These are phyloP conservation scores for Sarcophaga caerulescens DNA, from an alignment of 2,888 invertebrate genomes.

Conservation along the genomic window DNA sequence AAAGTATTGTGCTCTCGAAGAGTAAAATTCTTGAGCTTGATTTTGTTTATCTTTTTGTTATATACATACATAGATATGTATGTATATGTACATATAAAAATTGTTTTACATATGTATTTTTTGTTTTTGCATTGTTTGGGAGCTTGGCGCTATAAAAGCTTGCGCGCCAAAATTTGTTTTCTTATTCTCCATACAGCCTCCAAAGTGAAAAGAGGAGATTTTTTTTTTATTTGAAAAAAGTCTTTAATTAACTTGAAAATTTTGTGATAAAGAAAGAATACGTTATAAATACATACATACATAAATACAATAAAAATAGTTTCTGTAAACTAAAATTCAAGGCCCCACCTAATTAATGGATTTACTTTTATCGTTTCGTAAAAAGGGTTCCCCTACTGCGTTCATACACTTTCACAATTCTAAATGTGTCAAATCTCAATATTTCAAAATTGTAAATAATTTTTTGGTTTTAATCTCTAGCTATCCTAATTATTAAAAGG, in stretches of 20 bases:
- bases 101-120: constrained; percentile 27
- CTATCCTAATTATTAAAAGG: no score
- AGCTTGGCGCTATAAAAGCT: constrained; percentile 77
- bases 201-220: constrained; percentile 42
- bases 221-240: not conserved
- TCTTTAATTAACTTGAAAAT: not conserved
- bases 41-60: constrained; percentile 38
- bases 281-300: not conserved
- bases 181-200: constrained; percentile 65
- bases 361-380: not conserved
- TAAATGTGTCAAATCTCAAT: no score
- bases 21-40: constrained; percentile 38
- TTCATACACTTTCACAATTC: not conserved
- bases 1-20: constrained; percentile 45
- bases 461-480: no score
- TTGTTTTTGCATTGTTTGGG: constrained; percentile 45
- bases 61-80: no score
- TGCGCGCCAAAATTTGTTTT: constrained; percentile 75
- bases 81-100: not conserved
- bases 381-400: constrained; percentile 26
- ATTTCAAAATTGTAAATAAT: no score
- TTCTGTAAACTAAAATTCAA: not conserved
- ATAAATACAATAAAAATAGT: constrained; percentile 6
- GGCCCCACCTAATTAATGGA: constrained; percentile 7
- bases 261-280: constrained; percentile 1